phyloP scores from a whole-genome alignment of 2,797 vertebrate genomes.

The Helostoma temminkii region DNA sequence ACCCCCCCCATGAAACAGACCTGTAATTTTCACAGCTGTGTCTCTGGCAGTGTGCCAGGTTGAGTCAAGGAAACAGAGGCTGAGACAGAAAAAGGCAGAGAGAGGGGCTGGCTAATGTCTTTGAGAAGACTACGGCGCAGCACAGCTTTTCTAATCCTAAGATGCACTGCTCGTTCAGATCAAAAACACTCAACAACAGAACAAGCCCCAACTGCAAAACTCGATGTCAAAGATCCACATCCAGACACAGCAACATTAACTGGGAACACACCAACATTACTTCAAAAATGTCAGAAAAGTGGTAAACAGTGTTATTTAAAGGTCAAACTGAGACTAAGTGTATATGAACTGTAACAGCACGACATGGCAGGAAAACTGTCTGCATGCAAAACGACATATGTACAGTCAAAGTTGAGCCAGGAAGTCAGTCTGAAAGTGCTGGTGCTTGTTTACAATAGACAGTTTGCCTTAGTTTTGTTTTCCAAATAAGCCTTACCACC shows the following conservation, averaged over 20 bases:
- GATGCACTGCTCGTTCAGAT: conserved; percentile 29
- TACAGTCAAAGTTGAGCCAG: conserved; percentile 15
- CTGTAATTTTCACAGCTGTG: conserved; percentile 84
- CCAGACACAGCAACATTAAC: background rate
- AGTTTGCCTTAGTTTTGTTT: background rate
- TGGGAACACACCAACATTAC: background rate
- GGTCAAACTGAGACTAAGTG: background rate
- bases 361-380: conserved; percentile 37
- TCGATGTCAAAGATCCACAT: background rate
- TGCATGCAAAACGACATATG: conserved; percentile 4
- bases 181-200: conserved; percentile 28
- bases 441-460: background rate
- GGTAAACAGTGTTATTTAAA: background rate
- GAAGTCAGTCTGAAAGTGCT: conserved; percentile 9
- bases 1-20: conserved; percentile 73
- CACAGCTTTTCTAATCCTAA: conserved; percentile 46
- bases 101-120: conserved; percentile 55
- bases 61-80: conserved; percentile 48
- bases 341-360: conserved; percentile 22
- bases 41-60: conserved; percentile 68
- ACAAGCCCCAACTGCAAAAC: conserved; percentile 11
- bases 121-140: conserved; percentile 53
- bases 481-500: background rate
- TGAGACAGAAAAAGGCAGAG: conserved; percentile 10
- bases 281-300: background rate